A percentile compares a stretch with the other conserved stretches of the same genome.
Conservation (phyloP, 2,888 invertebrate genomes). For the Agrochola litura region DNA sequence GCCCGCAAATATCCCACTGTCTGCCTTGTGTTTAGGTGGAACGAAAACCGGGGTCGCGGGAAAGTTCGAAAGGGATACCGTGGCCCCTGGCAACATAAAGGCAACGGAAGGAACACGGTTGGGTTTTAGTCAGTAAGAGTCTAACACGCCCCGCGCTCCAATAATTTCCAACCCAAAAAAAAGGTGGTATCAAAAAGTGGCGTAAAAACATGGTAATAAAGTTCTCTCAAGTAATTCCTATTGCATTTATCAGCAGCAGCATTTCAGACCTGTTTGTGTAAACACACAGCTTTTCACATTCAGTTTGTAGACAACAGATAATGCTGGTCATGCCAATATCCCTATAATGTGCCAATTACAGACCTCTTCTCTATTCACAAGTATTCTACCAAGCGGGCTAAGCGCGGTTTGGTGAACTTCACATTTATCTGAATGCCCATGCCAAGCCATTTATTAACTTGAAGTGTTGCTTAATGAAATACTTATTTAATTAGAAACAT, state of each 20-base stretch:
- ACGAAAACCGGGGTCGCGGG: background rate
- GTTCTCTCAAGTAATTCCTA: background rate
- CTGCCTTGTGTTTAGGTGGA: background rate
- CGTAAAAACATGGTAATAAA: background rate
- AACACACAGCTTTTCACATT: background rate
- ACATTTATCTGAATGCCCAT: background rate
- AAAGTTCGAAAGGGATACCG: too few species aligned
- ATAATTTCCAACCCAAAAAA: too few species aligned
- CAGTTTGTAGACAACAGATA: background rate
- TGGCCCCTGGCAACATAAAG: too few species aligned
- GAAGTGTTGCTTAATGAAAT: background rate
- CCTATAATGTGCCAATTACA: background rate
- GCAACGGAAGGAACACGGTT: too few species aligned
- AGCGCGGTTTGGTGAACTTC: background rate
- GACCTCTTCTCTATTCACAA: background rate
- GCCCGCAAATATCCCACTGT: background rate
- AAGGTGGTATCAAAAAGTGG: background rate
- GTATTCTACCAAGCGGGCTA: background rate
- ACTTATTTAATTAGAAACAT: background rate
- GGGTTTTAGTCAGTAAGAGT: too few species aligned
- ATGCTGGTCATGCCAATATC: background rate
- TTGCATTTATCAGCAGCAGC: background rate
- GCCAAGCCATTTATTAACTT: background rate
- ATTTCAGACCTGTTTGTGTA: background rate
- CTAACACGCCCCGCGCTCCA: too few species aligned